Conservation (phyloP, 2,797 vertebrate genomes). For the Gambelia wislizenii region DNA sequence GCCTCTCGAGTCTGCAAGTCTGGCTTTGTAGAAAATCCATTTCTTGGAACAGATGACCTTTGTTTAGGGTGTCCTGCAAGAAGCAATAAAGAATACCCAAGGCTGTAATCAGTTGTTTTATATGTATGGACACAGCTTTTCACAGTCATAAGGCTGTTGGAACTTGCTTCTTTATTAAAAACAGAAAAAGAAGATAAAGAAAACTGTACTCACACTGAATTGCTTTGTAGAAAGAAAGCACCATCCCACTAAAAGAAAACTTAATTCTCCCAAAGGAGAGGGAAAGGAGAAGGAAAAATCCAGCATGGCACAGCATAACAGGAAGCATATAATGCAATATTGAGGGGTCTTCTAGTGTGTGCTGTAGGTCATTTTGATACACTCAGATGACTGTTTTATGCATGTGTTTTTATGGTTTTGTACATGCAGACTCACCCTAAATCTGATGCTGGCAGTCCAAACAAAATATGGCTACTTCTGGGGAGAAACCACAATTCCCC, state of each 20-base stretch:
- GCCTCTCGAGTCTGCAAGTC: constrained; percentile 78
- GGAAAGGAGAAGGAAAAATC: not conserved
- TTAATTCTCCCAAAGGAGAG: not conserved
- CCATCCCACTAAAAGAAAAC: not conserved
- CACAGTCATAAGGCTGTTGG: not conserved
- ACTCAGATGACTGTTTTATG: not conserved
- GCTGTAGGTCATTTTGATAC: not conserved
- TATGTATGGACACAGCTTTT: not conserved
- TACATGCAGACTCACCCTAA: too few species aligned
- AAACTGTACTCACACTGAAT: not conserved
- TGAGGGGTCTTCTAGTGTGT: not conserved
- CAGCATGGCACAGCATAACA: not conserved
- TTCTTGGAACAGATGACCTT: constrained; percentile 74
- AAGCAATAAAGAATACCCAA: constrained; percentile 40
- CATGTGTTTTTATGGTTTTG: not conserved
- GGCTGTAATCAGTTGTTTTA: not conserved
- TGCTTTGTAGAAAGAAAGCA: not conserved
- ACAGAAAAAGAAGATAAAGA: not conserved
- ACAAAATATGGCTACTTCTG: too few species aligned
- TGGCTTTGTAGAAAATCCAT: constrained; percentile 76
- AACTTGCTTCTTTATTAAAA: not conserved
- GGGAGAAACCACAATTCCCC: too few species aligned
- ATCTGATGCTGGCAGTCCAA: too few species aligned
- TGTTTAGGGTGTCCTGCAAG: constrained; percentile 81
- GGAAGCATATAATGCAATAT: not conserved